Conservation (phyloP, 2,797 vertebrate genomes). For the Coendou prehensilis region DNA sequence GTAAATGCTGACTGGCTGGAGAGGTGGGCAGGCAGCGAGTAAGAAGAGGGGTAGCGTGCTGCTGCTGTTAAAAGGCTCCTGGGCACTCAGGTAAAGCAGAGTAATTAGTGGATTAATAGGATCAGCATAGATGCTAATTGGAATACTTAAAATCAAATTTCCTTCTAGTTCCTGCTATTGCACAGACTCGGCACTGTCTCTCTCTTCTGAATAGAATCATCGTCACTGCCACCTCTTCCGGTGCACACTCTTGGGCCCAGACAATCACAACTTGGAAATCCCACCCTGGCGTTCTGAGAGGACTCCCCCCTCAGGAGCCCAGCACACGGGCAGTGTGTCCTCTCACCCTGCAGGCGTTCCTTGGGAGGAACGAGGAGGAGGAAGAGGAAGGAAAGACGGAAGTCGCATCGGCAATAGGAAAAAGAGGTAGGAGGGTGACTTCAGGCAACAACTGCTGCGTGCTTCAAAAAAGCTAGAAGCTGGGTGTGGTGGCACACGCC, state of each 20-base stretch:
- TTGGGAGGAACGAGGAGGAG: neutral
- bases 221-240: neutral
- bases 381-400: neutral
- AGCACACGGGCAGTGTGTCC: neutral
- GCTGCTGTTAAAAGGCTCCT: neutral
- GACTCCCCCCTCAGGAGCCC: accelerated
- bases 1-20: accelerated
- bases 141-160: slow-evolving; percentile 15
- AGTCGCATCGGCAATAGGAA: neutral
- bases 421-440: neutral
- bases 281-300: accelerated
- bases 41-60: accelerated
- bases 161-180: neutral
- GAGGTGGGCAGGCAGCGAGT: accelerated
- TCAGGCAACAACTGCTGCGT: too few relatives aligned
- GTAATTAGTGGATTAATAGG: neutral
- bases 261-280: neutral
- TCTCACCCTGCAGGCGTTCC: neutral
- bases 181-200: accelerated
- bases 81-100: neutral
- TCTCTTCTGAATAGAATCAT: neutral
- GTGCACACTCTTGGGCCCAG: accelerated
- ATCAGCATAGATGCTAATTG: neutral
- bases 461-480: neutral
- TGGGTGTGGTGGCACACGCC: neutral